Evolutionary conservation across 2,797 vertebrate genomes (phyloP).

Genomic region (Rhinogobio ventralis): DNA sequence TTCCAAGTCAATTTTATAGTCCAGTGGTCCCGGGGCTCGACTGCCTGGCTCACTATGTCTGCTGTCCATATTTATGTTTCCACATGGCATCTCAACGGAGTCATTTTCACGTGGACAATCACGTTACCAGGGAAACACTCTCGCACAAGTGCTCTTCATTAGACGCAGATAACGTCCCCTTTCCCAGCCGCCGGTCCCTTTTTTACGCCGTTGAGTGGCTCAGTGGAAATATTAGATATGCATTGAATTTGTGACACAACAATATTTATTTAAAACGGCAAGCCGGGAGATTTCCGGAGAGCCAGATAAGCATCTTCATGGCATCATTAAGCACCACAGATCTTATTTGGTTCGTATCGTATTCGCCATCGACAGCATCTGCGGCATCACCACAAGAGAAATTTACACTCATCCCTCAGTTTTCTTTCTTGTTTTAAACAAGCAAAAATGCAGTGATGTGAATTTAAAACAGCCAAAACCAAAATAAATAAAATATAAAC

Average conservation of each 20-base stretch:
- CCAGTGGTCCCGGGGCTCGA: constrained; percentile 62
- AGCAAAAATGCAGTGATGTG: not conserved
- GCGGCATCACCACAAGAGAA: not conserved
- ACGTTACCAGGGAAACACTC: constrained; percentile 57
- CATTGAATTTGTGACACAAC: constrained; percentile 32
- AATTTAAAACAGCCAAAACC: not conserved
- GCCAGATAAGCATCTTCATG: constrained; percentile 8
- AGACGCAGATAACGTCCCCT: constrained; percentile 58
- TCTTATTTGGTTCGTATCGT: not conserved
- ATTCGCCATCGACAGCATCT: not conserved
- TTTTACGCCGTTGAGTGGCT: not conserved
- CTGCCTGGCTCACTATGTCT: constrained; percentile 60
- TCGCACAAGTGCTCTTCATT: constrained; percentile 52
- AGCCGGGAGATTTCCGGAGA: constrained; percentile 9
- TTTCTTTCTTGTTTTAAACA: not conserved
- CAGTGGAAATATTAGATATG: constrained; percentile 39
- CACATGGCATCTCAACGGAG: constrained; percentile 62
- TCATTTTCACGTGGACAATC: constrained; percentile 60
- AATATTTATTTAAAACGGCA: constrained; percentile 39
- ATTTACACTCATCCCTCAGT: constrained; percentile 52
- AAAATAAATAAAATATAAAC: not conserved
- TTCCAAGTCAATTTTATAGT: constrained; percentile 74
- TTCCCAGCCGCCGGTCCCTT: not conserved
- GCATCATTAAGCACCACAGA: constrained; percentile 61
- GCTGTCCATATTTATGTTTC: constrained; percentile 72